Base-by-base conservation (phyloP, 2,888 invertebrate genomes). In the Metellina segmentata region DNA sequence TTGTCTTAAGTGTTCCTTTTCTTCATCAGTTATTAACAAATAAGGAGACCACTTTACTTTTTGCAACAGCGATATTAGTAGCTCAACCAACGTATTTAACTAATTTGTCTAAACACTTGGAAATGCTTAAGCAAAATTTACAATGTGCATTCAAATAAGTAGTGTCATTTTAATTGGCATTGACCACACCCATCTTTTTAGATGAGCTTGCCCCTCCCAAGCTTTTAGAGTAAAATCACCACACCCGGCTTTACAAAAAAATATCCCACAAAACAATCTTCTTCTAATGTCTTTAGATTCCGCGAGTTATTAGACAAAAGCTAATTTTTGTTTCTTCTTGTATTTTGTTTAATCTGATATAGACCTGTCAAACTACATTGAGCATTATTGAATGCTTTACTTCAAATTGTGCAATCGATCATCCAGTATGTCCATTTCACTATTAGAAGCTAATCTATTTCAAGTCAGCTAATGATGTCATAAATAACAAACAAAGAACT, bases 101-200 rank as follows among this genome's bases (percentile, higher is more conserved):
- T 61, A 61, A 61, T 61, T 16, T 61, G 61, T 9, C 0, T 34
- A 34, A 34, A 34, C 34, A 34, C 34, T 61, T 13, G 4, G 61
- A 61, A 61, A 61, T 1, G 61, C 61, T 77, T 77, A 48, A 87
- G 51, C 53, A 72, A 81, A 34, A 87, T 81, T 79, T 75, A 61
- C 52, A 83, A 34, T 74, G 69, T 81, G 51, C 19, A 77, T 61
- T 71, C 86, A 61, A 87, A 87, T 83, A 78, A 20, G 83, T 72
- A 87, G 82, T 87, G 91, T 91, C 91, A 91, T 91, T 91, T 90
- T 91, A 91, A 91, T 91, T 91, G 91, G 87, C 72, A 82, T 82
- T 79, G 8, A 51, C 78, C 87, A 78, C 91, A 91, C 91, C 91
- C 91, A 87, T 91, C 34, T 53, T 83, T 82, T 91, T 82, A 61